A percentile compares a stretch with the other conserved stretches of the same genome.
These are phyloP conservation scores for Psittacus erithacus DNA, from an alignment of 2,113 vertebrate genomes.

Conservation along the genomic window DNA sequence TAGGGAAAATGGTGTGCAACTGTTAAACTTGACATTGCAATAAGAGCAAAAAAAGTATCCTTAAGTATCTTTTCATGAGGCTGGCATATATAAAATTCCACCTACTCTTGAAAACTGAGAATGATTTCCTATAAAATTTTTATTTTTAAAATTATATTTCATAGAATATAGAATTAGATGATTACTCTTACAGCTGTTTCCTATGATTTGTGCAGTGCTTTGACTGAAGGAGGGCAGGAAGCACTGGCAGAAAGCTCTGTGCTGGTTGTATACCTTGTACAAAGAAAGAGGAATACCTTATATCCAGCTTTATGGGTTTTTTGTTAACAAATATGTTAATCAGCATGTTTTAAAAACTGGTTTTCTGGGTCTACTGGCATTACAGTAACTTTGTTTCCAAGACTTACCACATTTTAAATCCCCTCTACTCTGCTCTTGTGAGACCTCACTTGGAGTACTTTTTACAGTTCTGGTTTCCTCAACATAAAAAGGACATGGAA, in stretches of 20 bases:
- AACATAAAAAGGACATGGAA: too few relatives aligned
- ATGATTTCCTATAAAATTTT: background rate
- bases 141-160: background rate
- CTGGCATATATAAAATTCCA: background rate
- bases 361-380: background rate
- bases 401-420: background rate
- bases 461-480: too few relatives aligned
- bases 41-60: background rate
- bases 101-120: background rate
- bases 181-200: background rate
- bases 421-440: too few relatives aligned
- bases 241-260: background rate
- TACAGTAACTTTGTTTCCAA: background rate
- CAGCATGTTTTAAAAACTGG: background rate
- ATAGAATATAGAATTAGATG: background rate
- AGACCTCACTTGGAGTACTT: too few relatives aligned
- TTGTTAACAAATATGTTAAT: background rate
- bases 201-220: background rate
- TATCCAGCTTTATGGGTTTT: background rate
- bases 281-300: background rate
- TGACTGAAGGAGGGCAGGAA: background rate
- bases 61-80: background rate
- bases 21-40: background rate
- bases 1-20: background rate
- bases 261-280: background rate